phyloP scores from a whole-genome alignment of 2,888 invertebrate genomes.

The Diachrysia chrysitis region DNA sequence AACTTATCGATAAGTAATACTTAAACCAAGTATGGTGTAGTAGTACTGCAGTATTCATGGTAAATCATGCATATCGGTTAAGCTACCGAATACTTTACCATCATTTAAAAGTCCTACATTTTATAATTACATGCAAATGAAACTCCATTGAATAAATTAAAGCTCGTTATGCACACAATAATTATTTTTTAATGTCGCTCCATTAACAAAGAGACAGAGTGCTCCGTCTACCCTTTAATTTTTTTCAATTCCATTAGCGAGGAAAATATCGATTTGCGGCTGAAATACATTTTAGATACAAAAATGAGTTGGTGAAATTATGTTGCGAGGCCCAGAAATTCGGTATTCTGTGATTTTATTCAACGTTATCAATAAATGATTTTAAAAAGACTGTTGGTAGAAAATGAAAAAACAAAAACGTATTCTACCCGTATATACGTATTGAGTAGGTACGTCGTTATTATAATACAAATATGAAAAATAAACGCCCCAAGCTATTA shows the following conservation, averaged over 20 bases:
- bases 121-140: slow-evolving; percentile 48
- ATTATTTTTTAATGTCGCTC: slow-evolving; percentile 64
- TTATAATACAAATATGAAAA: slow-evolving; percentile 79
- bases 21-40: slow-evolving; percentile 7
- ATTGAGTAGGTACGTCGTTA: slow-evolving; percentile 65
- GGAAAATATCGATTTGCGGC: slow-evolving; percentile 50
- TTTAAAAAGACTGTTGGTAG: slow-evolving; percentile 10
- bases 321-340: neutral
- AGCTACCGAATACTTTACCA: slow-evolving; percentile 19
- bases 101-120: slow-evolving; percentile 40
- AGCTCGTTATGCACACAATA: slow-evolving; percentile 53
- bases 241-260: slow-evolving; percentile 59
- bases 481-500: slow-evolving; percentile 79
- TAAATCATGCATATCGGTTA: slow-evolving; percentile 21
- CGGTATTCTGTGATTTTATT: neutral
- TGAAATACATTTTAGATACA: slow-evolving; percentile 20
- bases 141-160: slow-evolving; percentile 47
- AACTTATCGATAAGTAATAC: slow-evolving; percentile 30
- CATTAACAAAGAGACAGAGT: slow-evolving; percentile 59
- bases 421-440: slow-evolving; percentile 46
- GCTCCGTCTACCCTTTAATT: slow-evolving; percentile 50
- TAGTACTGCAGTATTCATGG: slow-evolving; percentile 12
- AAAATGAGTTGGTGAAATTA: slow-evolving; percentile 4
- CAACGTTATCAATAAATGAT: neutral
- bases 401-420: too few relatives aligned